phyloP scores from a whole-genome alignment of 2,888 invertebrate genomes.

The Rapana venosa region DNA sequence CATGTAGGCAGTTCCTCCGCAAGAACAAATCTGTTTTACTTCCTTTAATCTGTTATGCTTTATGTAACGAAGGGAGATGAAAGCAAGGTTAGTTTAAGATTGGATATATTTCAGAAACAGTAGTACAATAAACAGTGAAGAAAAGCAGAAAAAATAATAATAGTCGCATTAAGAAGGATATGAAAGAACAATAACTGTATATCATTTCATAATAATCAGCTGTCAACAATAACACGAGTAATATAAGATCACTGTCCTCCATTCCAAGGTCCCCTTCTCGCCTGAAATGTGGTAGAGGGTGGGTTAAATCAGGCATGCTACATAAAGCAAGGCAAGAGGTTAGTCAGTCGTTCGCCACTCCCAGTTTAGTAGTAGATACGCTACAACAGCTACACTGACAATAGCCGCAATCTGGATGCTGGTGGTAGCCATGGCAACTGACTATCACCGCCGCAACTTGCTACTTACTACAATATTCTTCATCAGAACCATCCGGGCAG shows the following conservation, averaged over 20 bases:
- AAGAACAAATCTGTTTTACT: too few species aligned
- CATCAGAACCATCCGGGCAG: conserved; percentile 89
- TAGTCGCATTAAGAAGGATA: not conserved
- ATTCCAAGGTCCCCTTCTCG: not conserved
- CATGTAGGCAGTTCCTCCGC: too few species aligned
- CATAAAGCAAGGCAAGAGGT: not conserved
- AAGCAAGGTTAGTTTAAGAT: too few species aligned
- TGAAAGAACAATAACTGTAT: not conserved
- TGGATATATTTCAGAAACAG: too few species aligned
- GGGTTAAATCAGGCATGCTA: not conserved
- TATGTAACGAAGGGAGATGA: too few species aligned
- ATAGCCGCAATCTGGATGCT: not conserved
- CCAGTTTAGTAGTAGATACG: conserved; percentile 19
- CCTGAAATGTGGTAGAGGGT: not conserved
- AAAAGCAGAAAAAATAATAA: too few species aligned
- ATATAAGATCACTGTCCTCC: not conserved
- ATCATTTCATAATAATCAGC: too few species aligned
- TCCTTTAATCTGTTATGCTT: too few species aligned
- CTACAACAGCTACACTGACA: conserved; percentile 24
- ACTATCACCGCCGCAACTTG: not conserved
- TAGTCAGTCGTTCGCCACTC: not conserved
- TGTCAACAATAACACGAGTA: too few species aligned
- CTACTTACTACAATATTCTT: conserved; percentile 75
- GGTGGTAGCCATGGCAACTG: conserved; percentile 16
- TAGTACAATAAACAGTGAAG: too few species aligned